A percentile compares a stretch with the other conserved stretches of the same genome.
These are phyloP conservation scores for Stramonita haemastoma DNA, from an alignment of 2,888 invertebrate species.

Conservation along the genomic window DNA sequence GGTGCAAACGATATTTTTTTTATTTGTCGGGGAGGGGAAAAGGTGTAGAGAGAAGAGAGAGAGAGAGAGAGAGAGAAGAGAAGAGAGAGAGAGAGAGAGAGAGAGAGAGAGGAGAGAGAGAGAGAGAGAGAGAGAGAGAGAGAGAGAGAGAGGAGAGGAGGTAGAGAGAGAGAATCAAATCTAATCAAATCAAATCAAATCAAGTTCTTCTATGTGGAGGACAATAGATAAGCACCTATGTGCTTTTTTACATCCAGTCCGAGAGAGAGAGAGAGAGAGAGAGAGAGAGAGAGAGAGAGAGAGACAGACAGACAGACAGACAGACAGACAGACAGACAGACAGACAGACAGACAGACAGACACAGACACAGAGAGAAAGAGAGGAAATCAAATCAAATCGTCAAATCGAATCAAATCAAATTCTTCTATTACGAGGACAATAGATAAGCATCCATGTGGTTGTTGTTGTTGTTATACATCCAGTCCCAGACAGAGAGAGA, in stretches of 20 bases:
- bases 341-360: background rate
- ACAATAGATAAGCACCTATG: too few relatives aligned
- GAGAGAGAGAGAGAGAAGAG: background rate
- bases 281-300: background rate
- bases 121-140: background rate
- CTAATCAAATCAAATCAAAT: too few relatives aligned
- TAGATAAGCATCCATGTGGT: too few relatives aligned
- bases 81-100: background rate
- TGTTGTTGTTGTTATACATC: too few relatives aligned
- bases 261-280: background rate
- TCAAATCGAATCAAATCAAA: too few relatives aligned
- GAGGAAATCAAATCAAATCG: too few relatives aligned
- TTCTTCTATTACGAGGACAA: too few relatives aligned
- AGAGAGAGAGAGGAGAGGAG: background rate
- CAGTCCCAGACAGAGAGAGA: background rate
- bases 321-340: background rate
- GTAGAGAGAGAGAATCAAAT: too few relatives aligned
- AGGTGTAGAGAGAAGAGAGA: background rate
- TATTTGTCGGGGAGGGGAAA: background rate
- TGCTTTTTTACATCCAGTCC: too few relatives aligned
- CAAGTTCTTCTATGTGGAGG: too few relatives aligned
- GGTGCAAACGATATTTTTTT: too few relatives aligned
- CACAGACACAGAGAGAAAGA: too few relatives aligned
- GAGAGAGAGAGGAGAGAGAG: background rate
- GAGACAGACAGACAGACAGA: background rate